phyloP scores from a whole-genome alignment of 2,888 invertebrate species.

The Lasioglossum morio region DNA sequence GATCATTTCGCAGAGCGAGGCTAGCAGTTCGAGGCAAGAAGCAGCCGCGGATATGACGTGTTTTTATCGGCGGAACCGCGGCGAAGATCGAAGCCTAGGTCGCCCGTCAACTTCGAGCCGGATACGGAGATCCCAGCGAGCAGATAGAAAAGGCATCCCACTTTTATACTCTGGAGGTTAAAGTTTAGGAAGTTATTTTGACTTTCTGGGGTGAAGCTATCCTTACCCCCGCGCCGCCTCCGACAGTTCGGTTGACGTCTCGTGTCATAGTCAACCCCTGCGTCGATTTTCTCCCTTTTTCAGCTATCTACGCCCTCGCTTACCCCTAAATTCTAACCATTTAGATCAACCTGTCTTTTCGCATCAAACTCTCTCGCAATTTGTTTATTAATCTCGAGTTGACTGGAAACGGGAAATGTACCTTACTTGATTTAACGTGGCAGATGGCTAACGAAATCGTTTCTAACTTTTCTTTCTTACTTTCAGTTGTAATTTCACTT shows the following conservation, averaged over 20 bases:
- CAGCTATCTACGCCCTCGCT: conserved; percentile 39
- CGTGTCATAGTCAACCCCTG: conserved; percentile 76
- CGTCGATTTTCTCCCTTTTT: conserved; percentile 57
- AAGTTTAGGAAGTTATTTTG: conserved; percentile 82
- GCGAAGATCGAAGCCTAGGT: conserved; percentile 35
- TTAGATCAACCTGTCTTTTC: conserved; percentile 13
- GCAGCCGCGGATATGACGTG: conserved; percentile 76
- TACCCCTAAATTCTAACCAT: conserved; percentile 24
- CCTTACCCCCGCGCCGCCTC: conserved; percentile 57
- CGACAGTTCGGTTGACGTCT: conserved; percentile 76
- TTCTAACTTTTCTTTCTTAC: too few species aligned
- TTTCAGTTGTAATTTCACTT: background rate
- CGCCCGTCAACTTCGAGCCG: conserved; percentile 67
- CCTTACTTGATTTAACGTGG: too few species aligned
- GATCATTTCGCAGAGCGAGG: conserved; percentile 58
- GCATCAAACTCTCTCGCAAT: background rate
- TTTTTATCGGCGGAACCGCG: conserved; percentile 76
- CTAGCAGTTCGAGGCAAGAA: conserved; percentile 59
- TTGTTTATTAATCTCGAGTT: background rate
- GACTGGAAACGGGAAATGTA: background rate
- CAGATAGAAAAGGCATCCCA: conserved; percentile 80
- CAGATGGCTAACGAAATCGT: too few species aligned
- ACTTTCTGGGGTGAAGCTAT: conserved; percentile 71
- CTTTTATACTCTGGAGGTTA: conserved; percentile 81
- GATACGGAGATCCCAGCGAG: conserved; percentile 75